Evolutionary conservation across 2,113 vertebrate species (phyloP), one percentile per base, ranked within the genome.

Genomic region (Eclectus roratus): DNA sequence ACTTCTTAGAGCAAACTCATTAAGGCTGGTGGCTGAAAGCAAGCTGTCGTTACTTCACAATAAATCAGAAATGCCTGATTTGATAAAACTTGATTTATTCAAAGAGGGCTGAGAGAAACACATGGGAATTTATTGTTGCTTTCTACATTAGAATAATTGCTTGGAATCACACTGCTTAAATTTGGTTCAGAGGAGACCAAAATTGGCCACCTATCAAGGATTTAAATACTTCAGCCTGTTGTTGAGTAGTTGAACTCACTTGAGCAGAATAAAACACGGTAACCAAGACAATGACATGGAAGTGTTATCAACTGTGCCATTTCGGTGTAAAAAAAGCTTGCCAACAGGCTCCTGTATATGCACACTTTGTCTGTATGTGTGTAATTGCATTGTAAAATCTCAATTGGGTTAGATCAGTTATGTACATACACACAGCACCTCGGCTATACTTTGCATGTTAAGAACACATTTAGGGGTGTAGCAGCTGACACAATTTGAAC

Each of bases 71-170:
- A 85, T 80, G n/a, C 29, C 91, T 85, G 73, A 65, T 91, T 92
- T 92, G 61, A 87, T 85, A 81, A 91, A 89, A 90, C 20, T 74
- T 60, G 78, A 74, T 96, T 96, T 91, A 96, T 93, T 94, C 53
- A 68, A 92, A 94, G 84, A 56, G 70, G 56, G 64, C 46, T 61
- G 85, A 91, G 88, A 88, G 44, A 89, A 96, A 91, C 72, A 94
- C 73, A 80, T 17, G 88, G 71, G 65, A 52, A 61, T 86, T 93
- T 82, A 79, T 77, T 85, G 61, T 82, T 9, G 4, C 21, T 80
- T 92, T 94, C 82, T 78, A 58, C 77, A 72, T 89, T 81, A 60
- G 47, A 70, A 37, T 53, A 41, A 83, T 80, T 80, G 10, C 44
- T 80, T 63, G 46, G 46, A 86, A 58, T 80, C 69, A 87, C 41